Percentiles rank a stretch among this genome's conserved stretches.
These are phyloP conservation scores for Neodon shergylaensis DNA, from an alignment of 2,113 vertebrate genomes.

Conservation along the genomic window DNA sequence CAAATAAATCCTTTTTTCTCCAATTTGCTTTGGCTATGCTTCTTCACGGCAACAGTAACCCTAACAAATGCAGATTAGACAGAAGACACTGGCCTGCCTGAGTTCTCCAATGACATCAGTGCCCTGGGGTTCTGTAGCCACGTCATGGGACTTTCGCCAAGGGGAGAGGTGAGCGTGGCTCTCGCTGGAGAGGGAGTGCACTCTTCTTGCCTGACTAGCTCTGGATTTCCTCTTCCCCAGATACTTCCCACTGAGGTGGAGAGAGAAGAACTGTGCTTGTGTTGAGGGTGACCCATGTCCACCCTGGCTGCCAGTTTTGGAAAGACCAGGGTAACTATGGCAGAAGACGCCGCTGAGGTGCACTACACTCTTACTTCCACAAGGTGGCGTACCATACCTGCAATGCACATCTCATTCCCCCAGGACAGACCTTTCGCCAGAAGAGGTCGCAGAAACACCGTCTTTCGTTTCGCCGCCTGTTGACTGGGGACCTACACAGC, in stretches of 20 bases:
- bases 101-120: background rate
- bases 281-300: background rate
- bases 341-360: background rate
- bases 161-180: background rate
- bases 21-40: background rate
- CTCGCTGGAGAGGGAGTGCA: background rate
- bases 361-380: background rate
- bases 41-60: background rate
- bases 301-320: background rate
- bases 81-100: background rate
- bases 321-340: background rate
- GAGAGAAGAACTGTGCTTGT: background rate
- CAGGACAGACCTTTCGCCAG: background rate
- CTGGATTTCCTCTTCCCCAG: background rate
- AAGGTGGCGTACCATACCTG: background rate
- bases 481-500: background rate
- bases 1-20: background rate
- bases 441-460: background rate
- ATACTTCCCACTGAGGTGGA: background rate
- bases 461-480: background rate
- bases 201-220: background rate
- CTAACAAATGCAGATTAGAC: background rate
- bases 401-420: background rate
- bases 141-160: background rate
- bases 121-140: background rate